Evolutionary conservation across 2,888 invertebrate species (phyloP).

Genomic region (Unio pictorum): DNA sequence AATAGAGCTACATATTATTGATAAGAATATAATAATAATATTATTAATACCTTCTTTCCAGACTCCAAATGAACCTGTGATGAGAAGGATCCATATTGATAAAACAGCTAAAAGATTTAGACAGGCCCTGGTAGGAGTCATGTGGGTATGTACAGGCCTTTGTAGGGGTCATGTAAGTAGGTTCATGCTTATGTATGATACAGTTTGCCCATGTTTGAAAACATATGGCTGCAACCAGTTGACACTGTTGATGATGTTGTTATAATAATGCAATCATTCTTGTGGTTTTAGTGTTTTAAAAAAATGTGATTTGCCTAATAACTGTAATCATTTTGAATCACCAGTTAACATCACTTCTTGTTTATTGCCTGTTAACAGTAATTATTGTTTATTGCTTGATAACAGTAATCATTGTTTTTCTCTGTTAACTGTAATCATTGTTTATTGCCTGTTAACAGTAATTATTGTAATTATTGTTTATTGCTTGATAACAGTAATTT

Average conservation of each 20-base stretch:
- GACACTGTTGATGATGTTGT: too few species aligned
- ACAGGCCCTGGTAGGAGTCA: constrained; percentile 79
- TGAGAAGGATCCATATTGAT: constrained; percentile 81
- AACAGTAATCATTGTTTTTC: too few species aligned
- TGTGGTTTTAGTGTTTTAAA: neutral
- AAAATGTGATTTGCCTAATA: too few species aligned
- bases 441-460: too few species aligned
- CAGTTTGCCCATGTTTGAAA: neutral
- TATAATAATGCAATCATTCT: neutral
- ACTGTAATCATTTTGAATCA: too few species aligned
- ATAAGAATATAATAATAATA: neutral
- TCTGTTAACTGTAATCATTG: too few species aligned
- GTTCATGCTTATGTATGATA: constrained; percentile 9
- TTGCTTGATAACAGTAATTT: too few species aligned
- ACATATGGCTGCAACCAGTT: too few species aligned
- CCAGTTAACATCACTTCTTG: too few species aligned
- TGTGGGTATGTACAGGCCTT: constrained; percentile 80
- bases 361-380: too few species aligned
- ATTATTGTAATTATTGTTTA: too few species aligned
- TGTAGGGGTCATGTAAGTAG: constrained; percentile 80
- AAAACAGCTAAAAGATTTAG: constrained; percentile 78
- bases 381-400: too few species aligned
- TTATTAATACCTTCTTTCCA: constrained; percentile 17
- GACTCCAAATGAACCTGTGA: constrained; percentile 79
- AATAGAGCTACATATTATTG: neutral